Evolutionary conservation across 1,140 invertebrate genomes (phyloP).

Genomic region (Brachionus koreanus): DNA sequence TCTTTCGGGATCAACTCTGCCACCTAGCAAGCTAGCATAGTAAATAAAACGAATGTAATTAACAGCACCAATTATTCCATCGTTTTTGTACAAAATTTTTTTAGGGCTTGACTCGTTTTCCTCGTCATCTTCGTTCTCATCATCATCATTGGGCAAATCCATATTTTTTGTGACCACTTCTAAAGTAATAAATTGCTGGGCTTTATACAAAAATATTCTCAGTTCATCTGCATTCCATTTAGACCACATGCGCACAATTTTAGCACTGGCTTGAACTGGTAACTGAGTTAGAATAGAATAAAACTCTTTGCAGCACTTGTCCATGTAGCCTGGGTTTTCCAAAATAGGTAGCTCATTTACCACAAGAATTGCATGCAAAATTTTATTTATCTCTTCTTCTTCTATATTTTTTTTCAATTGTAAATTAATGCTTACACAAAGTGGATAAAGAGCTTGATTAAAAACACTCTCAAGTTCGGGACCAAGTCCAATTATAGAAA

Average conservation of each 20-base stretch:
- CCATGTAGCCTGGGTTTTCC: constrained; percentile 73
- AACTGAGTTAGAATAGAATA: constrained; percentile 73
- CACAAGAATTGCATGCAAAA: constrained; percentile 74
- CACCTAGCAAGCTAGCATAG: constrained; percentile 81
- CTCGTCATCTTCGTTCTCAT: constrained; percentile 78
- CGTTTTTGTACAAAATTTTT: constrained; percentile 65
- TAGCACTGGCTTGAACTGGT: constrained; percentile 72
- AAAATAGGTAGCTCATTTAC: constrained; percentile 80
- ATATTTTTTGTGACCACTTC: constrained; percentile 65
- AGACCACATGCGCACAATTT: constrained; percentile 74
- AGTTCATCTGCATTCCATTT: constrained; percentile 68
- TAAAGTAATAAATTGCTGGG: constrained; percentile 81
- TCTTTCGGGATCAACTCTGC: constrained; percentile 52
- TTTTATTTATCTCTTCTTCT: constrained; percentile 60
- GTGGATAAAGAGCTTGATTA: constrained; percentile 70
- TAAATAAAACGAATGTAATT: constrained; percentile 71
- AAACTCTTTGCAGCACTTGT: constrained; percentile 73
- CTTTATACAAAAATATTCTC: constrained; percentile 69
- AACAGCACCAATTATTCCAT: constrained; percentile 63
- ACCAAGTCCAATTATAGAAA: constrained; percentile 60
- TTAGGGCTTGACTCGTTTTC: constrained; percentile 73
- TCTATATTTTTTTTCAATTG: constrained; percentile 65
- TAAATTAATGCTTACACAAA: constrained; percentile 70
- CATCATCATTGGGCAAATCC: constrained; percentile 58
- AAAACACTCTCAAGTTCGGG: constrained; percentile 67